Base-by-base conservation (phyloP, 2,888 invertebrate species). In the Steinernema scapterisci region DNA sequence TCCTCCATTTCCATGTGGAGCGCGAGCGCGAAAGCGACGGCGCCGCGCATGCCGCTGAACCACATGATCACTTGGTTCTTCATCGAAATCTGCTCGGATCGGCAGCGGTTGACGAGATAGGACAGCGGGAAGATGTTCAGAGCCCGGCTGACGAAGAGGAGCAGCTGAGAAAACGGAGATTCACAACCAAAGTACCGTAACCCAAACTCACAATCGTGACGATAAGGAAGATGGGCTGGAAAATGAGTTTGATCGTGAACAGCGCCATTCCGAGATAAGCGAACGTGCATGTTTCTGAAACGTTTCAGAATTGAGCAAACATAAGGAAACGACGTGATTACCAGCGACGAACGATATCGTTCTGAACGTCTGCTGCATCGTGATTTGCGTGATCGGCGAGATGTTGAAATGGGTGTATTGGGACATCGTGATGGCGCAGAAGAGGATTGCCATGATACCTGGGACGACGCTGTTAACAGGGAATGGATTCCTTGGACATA, bases 351-450 rank as follows among this genome's bases (percentile, higher is more conserved):
- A 97, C 1, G 99, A 94, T 76, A 99, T 90, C 0, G 97, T 97
- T 86, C 96, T 91, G 92, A 99, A 94, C 0, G 97, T 97, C 89
- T 97, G 97, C 88, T 97, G 97, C 93, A 99, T 97, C 2, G 97
- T 97, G 72, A 99, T 96, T 90, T 99, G 99, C 0, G 97, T 97
- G 23, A 99, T 93, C 0, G 97, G 97, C 0, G 97, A 97, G 54
- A 99, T 90, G 89, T 99, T 99, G 87, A 94, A 95, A 90, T 99
- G 99, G 16, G 97, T 97, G 89, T 99, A 99, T 89, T 99, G 99
- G 0, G 97, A 97, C 99, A 99, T 99, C 0, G 97, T 96, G 87
- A 99, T 95, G 7, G 97, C 99, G 90, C 96, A 96, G 88, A 97
- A 97, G 82, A 99, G 89, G 86, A 99, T 99, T 7, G 99, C 97